A percentile compares a stretch with the other conserved stretches of the same genome.
Conservation (phyloP, 1,140 invertebrate species). For the Drosophila pectinifera region DNA sequence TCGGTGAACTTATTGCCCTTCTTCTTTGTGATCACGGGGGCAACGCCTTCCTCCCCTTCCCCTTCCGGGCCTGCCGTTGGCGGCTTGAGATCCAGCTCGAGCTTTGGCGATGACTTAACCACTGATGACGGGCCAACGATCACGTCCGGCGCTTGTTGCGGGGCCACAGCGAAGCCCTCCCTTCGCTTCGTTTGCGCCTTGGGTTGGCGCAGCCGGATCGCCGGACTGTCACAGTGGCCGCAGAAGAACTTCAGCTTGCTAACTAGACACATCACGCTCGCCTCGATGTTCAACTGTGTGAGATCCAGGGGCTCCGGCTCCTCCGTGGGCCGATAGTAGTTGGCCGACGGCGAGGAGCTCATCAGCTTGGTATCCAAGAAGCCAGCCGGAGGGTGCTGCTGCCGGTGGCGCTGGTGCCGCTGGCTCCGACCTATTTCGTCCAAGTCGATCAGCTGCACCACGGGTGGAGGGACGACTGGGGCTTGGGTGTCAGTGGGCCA, state of each 20-base stretch:
- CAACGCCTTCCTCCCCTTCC: too few species aligned
- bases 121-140: slow-evolving; percentile 47
- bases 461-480: neutral
- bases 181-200: slow-evolving; percentile 82
- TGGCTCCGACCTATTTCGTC: slow-evolving; percentile 47
- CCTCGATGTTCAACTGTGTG: slow-evolving; percentile 95
- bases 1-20: slow-evolving; percentile 91
- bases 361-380: slow-evolving; percentile 91
- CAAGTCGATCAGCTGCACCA: slow-evolving; percentile 60
- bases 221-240: slow-evolving; percentile 90
- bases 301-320: slow-evolving; percentile 95
- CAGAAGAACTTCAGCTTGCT: slow-evolving; percentile 92
- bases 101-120: slow-evolving; percentile 21
- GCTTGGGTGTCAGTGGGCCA: slow-evolving; percentile 16
- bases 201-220: slow-evolving; percentile 87
- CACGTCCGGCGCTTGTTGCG: slow-evolving; percentile 69
- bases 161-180: slow-evolving; percentile 62
- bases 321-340: slow-evolving; percentile 93
- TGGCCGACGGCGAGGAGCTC: slow-evolving; percentile 91
- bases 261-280: slow-evolving; percentile 93
- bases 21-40: slow-evolving; percentile 48
- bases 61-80: slow-evolving; percentile 11
- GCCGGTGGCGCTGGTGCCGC: neutral
- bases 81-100: slow-evolving; percentile 84
- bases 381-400: slow-evolving; percentile 55